Percentiles rank a stretch among this genome's conserved stretches.
Conservation (phyloP, 2,888 invertebrate genomes). For the Pristionchus mayeri region DNA sequence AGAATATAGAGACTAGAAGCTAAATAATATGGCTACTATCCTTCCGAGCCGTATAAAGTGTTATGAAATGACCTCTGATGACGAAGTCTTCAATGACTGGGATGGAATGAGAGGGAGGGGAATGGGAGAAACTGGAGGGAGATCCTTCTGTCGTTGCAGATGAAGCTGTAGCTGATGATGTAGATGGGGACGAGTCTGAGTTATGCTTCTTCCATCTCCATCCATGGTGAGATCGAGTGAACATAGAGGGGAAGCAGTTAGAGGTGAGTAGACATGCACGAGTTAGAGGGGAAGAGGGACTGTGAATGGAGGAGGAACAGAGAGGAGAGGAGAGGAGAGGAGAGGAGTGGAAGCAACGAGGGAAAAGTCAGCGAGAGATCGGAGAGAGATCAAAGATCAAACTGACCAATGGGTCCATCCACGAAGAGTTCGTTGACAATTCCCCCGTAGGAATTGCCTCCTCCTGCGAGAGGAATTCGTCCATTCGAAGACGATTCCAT, state of each 20-base stretch:
- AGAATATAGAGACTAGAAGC: background rate
- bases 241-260: conserved; percentile 27
- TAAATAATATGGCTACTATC: background rate
- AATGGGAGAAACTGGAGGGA: background rate
- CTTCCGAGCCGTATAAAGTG: background rate
- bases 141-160: background rate
- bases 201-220: too few relatives aligned
- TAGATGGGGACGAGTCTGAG: conserved; percentile 30
- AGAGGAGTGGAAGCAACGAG: background rate
- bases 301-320: conserved; percentile 4
- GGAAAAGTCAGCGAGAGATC: too few relatives aligned
- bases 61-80: conserved; percentile 17
- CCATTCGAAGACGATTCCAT: conserved; percentile 38
- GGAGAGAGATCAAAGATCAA: conserved; percentile 13
- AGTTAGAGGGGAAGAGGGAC: background rate
- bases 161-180: background rate
- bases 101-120: background rate
- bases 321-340: background rate
- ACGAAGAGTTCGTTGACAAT: conserved; percentile 66
- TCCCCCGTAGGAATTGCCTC: conserved; percentile 58
- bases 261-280: conserved; percentile 34
- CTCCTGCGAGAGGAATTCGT: conserved; percentile 39
- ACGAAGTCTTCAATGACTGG: conserved; percentile 23
- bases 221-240: background rate
- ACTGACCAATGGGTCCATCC: conserved; percentile 44